phyloP scores from a whole-genome alignment of 2,113 vertebrate species.

The Vombatus ursinus region DNA sequence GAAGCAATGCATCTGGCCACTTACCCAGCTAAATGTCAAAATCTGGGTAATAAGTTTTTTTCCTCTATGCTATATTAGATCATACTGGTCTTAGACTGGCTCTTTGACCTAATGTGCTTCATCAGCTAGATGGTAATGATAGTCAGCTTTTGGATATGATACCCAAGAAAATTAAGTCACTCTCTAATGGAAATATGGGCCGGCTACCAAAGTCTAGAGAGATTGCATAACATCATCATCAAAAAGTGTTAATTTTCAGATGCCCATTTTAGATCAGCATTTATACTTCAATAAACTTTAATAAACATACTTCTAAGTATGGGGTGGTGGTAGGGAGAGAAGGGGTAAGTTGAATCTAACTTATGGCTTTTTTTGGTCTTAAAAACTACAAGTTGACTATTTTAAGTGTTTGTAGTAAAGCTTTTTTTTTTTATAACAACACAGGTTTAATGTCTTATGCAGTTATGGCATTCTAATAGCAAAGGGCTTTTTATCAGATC shows the following conservation, averaged over 20 bases:
- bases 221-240: not conserved
- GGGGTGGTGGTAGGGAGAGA: not conserved
- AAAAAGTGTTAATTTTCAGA: not conserved
- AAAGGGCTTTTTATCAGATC: conserved; percentile 34
- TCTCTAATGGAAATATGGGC: not conserved
- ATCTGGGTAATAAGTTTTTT: not conserved
- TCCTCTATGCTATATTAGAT: not conserved
- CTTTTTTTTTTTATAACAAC: not conserved
- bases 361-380: not conserved
- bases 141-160: not conserved
- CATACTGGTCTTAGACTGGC: not conserved
- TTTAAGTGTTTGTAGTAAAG: no score
- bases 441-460: conserved; percentile 72
- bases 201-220: not conserved
- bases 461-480: conserved; percentile 74
- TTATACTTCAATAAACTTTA: not conserved
- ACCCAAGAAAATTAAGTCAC: not conserved
- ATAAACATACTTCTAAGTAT: not conserved
- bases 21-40: not conserved
- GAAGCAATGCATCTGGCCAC: not conserved
- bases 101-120: not conserved
- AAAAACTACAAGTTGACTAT: not conserved
- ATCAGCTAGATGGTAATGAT: not conserved
- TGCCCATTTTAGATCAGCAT: not conserved
- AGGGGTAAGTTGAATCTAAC: not conserved